Conservation (phyloP, 2,888 invertebrate species). For the Sesia bembeciformis region DNA sequence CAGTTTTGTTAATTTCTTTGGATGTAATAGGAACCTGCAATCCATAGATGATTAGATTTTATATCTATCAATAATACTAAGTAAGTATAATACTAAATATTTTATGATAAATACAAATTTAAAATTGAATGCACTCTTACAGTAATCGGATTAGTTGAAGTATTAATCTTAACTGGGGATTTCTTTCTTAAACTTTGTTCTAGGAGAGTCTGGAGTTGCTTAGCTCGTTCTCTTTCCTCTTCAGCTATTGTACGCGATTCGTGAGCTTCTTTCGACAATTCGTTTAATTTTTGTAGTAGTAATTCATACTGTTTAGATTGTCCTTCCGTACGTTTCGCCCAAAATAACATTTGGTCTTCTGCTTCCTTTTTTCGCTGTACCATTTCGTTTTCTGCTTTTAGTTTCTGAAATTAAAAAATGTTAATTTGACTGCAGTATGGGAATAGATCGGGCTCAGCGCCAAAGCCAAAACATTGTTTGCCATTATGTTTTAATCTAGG, state of each 20-base stretch:
- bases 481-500: not conserved
- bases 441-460: no score
- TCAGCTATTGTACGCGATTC: slow-evolving; percentile 43
- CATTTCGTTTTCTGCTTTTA: slow-evolving; percentile 30
- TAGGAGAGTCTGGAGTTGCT: slow-evolving; percentile 37
- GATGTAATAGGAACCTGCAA: no score
- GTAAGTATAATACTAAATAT: no score
- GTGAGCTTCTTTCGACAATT: slow-evolving; percentile 44
- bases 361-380: slow-evolving; percentile 35
- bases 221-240: slow-evolving; percentile 37
- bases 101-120: no score
- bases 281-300: slow-evolving; percentile 48
- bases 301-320: slow-evolving; percentile 53
- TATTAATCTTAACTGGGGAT: no score
- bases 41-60: no score
- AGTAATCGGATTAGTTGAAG: no score
- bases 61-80: no score
- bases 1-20: no score
- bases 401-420: slow-evolving; percentile 26
- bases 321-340: slow-evolving; percentile 44
- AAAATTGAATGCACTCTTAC: no score
- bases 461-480: no score
- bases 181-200: slow-evolving; percentile 23
- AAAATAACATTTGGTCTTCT: slow-evolving; percentile 43
- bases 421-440: not conserved